Evolutionary conservation across 2,797 vertebrate species (phyloP), one percentile per base, ranked within the genome.

Genomic region (Thunnus albacares): DNA sequence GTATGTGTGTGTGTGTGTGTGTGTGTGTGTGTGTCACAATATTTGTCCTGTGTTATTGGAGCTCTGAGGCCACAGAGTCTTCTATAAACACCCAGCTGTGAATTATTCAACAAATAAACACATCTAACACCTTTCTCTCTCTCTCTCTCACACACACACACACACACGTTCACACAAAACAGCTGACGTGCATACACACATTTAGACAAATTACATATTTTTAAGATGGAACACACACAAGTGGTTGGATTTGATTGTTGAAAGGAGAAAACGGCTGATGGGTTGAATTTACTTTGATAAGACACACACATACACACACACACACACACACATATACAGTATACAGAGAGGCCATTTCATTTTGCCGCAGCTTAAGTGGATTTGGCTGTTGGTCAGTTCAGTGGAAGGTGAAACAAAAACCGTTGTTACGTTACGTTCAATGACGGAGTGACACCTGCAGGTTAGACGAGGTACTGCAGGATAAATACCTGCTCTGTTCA

Each of bases 71-170:
- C 84, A 77, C 87, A 75, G 77, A 80, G 70, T 87, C 87, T 73
- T 90, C 85, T 82, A 88, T 89, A 92, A 90, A 93, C 89, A 91
- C 41, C 76, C 84, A 84, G 82, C 75, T 83, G 84, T 91, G 89
- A 90, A 91, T 91, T 86, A 90, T 91, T 91, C 81, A 89, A 80
- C 79, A 89, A 90, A 91, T 76, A 90, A 85, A 89, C 89, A 85
- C 80, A 67, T 77, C 71, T 28, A 64, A 81, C 78, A 80, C 62
- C 67, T n/a, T 5, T 30, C 5, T 30, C 28, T 30, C 28, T 30
- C 28, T 30, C 28, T 30, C 28, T 28, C 28, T 2, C 62, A 2
- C 56, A 38, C 67, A 20, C 17, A 56, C 62, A 62, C 64, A 57
- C 59, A 56, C 22, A 66, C 51, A 55, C 33, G 26, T 38, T 51